These are phyloP conservation scores for Montifringilla adamsi DNA, from an alignment of 2,113 vertebrate genomes.

Conservation along the genomic window DNA sequence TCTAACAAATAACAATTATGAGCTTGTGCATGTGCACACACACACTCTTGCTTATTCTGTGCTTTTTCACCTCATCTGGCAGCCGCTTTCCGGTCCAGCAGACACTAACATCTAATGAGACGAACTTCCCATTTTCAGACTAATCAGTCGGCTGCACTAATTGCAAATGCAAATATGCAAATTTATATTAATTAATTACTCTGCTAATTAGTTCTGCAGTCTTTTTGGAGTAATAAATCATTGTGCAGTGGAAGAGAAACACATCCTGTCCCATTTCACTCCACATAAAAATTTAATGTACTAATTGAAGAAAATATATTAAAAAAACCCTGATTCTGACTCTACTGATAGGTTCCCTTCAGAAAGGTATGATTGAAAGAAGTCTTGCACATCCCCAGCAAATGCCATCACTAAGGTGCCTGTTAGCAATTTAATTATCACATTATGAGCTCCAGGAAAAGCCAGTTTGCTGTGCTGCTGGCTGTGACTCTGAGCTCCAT, in stretches of 20 bases:
- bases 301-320: constrained; percentile 77
- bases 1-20: constrained; percentile 71
- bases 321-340: constrained; percentile 6
- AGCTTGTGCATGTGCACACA: background rate
- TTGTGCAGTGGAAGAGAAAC: constrained; percentile 92
- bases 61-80: constrained; percentile 94
- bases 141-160: constrained; percentile 99
- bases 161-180: constrained; percentile 99
- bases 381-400: constrained; percentile 72
- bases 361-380: constrained; percentile 75
- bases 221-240: constrained; percentile 99
- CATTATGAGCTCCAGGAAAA: constrained; percentile 92
- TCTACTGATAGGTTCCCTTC: constrained; percentile 63
- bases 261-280: constrained; percentile 84
- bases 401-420: constrained; percentile 86
- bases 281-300: constrained; percentile 89
- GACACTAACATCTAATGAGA: constrained; percentile 96
- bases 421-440: constrained; percentile 98
- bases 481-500: constrained; percentile 80
- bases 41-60: constrained; percentile 75
- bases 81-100: constrained; percentile 91
- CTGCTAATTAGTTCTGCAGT: constrained; percentile 99
- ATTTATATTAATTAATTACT: constrained; percentile 99
- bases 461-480: constrained; percentile 81
- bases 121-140: constrained; percentile 99